phyloP scores from a whole-genome alignment of 2,888 invertebrate species.

The Maniola hyperantus region DNA sequence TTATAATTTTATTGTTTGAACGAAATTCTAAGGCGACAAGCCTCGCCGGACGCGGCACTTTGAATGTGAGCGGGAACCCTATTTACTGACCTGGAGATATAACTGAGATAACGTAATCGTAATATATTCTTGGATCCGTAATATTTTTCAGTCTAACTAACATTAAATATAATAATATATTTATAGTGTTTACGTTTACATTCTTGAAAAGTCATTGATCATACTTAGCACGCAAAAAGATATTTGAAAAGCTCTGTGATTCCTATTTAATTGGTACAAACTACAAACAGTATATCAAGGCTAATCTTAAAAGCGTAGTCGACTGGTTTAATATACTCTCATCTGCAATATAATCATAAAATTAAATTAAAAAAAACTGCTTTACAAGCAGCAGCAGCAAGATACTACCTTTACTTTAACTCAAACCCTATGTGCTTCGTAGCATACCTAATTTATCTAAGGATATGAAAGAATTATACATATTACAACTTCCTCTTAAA shows the following conservation, averaged over 20 bases:
- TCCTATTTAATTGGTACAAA: not conserved
- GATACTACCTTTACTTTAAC: too few species aligned
- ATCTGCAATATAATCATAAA: too few species aligned
- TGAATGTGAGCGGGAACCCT: conserved; percentile 61
- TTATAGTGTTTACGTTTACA: conserved; percentile 29
- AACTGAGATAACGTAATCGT: conserved; percentile 48
- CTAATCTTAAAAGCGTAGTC: not conserved
- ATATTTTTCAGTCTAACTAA: conserved; percentile 28
- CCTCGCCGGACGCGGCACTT: conserved; percentile 67
- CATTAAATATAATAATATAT: conserved; percentile 26
- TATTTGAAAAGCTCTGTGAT: not conserved
- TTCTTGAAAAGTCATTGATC: conserved; percentile 23
- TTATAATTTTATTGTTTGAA: conserved; percentile 81
- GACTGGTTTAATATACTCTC: not conserved
- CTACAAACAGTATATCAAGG: not conserved
- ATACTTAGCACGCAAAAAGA: conserved; percentile 6
- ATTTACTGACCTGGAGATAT: conserved; percentile 43
- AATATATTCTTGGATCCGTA: conserved; percentile 46
- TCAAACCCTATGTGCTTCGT: too few species aligned
- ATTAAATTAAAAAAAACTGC: too few species aligned
- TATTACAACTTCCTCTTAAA: too few species aligned
- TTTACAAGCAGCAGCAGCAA: too few species aligned
- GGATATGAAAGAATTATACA: too few species aligned
- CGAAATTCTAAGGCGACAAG: conserved; percentile 76
- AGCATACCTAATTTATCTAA: too few species aligned